Evolutionary conservation across 2,113 vertebrate species (phyloP).

Genomic region (Cricetomys ansorgei): DNA sequence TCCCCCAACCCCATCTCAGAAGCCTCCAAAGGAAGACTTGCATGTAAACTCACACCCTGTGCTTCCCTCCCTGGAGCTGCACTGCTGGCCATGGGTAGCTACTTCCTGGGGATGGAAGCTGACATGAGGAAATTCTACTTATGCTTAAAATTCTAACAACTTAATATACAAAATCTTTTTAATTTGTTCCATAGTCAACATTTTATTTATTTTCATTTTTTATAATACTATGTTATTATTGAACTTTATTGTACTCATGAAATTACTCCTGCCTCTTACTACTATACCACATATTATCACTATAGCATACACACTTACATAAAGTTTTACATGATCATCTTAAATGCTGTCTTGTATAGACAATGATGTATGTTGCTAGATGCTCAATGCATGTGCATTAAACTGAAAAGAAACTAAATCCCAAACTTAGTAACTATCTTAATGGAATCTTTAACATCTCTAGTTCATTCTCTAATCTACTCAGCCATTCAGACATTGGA

Average conservation of each 20-base stretch:
- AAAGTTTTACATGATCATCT: background rate
- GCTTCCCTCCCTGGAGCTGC: too few species aligned
- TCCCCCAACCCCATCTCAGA: too few species aligned
- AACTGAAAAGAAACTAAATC: slow-evolving; percentile 27
- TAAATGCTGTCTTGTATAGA: background rate
- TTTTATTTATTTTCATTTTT: slow-evolving; percentile 28
- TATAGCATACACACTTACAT: background rate
- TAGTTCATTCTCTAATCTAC: background rate
- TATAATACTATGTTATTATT: background rate
- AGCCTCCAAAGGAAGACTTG: too few species aligned
- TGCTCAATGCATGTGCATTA: background rate
- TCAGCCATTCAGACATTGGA: background rate
- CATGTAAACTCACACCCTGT: too few species aligned
- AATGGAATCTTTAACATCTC: background rate
- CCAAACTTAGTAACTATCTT: background rate
- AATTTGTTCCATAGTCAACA: background rate
- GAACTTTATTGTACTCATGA: background rate
- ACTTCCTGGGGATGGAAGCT: too few species aligned
- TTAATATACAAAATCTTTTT: background rate
- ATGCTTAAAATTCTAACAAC: background rate
- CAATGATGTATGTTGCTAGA: background rate
- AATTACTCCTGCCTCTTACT: background rate
- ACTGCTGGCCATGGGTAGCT: too few species aligned
- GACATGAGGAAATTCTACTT: too few species aligned
- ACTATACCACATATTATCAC: background rate